Evolutionary conservation across 2,797 vertebrate genomes (phyloP), one percentile per base, ranked within the genome.

Genomic region (Bradypodion pumilum): DNA sequence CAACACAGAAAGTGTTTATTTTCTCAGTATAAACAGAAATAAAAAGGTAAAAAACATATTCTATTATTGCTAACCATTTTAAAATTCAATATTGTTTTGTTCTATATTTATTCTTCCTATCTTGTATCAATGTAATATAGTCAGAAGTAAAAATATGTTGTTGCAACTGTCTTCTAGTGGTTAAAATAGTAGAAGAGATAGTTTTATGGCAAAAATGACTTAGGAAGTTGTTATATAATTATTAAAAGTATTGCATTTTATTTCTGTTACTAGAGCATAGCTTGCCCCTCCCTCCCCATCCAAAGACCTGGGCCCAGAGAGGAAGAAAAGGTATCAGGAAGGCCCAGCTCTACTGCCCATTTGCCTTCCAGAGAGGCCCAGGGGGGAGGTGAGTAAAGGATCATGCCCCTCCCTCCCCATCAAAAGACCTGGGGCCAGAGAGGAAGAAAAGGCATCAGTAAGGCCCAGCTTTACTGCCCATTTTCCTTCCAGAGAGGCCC

Each of bases 21-120:
- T 98, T 96, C 97, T 99, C 78, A 99, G 98, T 81, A 94, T 99
- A 91, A 99, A 99, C 92, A 95, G 98, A 84, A 99, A 99, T 94
- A 99, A 99, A 91, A 98, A 99, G 95, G 98, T 98, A 94, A 94
- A 65, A 35, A 60, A 65, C 23, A 6, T 62, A 9, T 52, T 15
- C 1, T 9, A 40, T 0, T 56, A 35, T 75, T 52, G 0, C 7
- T 32, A 37, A 46, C 35, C n/a, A 35, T 78, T 66, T 74, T 6
- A 42, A 37, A 79, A 72, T 19, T 27, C 12, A 35, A 56, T 60
- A 78, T 32, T 16, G 29, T 12, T 66, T 42, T 7, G n/a, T 63
- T 37, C 44, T 37, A 15, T 25, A 23, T 40, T 0, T 83, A 80
- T 74, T 23, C 49, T 85, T 88, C 13, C 78, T 83, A 80, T 16